phyloP scores from a whole-genome alignment of 2,888 invertebrate species.

The Pecten maximus region DNA sequence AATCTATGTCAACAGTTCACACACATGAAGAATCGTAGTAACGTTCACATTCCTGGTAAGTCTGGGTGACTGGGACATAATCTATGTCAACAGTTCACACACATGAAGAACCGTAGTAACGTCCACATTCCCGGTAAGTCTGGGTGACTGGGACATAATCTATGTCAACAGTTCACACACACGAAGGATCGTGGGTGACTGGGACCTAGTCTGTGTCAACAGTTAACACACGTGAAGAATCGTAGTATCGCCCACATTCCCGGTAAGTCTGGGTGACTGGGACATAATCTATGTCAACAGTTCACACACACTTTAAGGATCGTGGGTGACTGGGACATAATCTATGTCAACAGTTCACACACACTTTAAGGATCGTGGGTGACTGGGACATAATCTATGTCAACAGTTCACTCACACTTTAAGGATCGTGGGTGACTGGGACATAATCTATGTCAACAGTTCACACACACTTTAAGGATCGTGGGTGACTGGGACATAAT shows the following conservation, averaged over 20 bases:
- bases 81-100: constrained; percentile 84
- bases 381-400: not conserved
- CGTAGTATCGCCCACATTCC: constrained; percentile 94
- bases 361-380: constrained; percentile 89
- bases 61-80: not conserved
- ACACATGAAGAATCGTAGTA: constrained; percentile 91
- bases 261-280: constrained; percentile 84
- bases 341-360: constrained; percentile 84
- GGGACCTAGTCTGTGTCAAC: not conserved
- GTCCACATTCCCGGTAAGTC: constrained; percentile 94
- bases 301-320: constrained; percentile 90
- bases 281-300: not conserved
- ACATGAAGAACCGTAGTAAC: constrained; percentile 90
- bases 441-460: too few species aligned
- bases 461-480: constrained; percentile 94
- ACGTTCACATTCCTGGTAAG: constrained; percentile 94
- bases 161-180: constrained; percentile 85
- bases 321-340: constrained; percentile 81
- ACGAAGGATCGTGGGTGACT: constrained; percentile 88
- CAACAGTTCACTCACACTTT: too few species aligned
- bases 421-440: too few species aligned
- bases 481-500: constrained; percentile 90
- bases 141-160: not conserved
- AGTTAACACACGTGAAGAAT: constrained; percentile 90
- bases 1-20: constrained; percentile 83